Base-by-base conservation (phyloP, 2,113 vertebrate genomes). In the Poecile atricapillus region DNA sequence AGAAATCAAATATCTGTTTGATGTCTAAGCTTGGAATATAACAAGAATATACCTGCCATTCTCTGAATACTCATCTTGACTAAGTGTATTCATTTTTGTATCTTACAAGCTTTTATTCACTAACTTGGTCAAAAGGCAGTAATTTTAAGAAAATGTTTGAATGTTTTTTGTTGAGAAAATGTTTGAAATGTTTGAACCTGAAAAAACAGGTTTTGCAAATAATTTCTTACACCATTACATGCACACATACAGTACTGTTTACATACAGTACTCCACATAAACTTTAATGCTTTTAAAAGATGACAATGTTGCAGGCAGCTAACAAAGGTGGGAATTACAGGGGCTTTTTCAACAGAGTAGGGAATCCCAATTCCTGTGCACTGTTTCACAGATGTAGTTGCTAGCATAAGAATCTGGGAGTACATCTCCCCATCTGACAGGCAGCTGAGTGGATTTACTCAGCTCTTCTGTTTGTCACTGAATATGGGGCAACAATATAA, bases 381-480 rank as follows among this genome's bases (percentile, higher is more conserved):
- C 73, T 83, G 80, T 30, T 93, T 65, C 63, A 84, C 69, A 96
- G 83, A 85, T 80, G 74, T 55, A 56, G 58, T 22, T 91, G 56
- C 59, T 37, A 83, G 37, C 76, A 93, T 4, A 17, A 59, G 41
- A 47, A 59, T 75, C 50, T 94, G 22, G 8, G 77, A 68, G 14
- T n/a, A 55, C 63, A 81, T 62, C 37, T 71, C 92, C 52, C 75
- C 87, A 94, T 92, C 63, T 92, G 86, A 94, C 74, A 94, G 46
- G 50, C 83, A 95, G 80, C 82, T 96, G 89, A 87, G 75, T 52
- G 73, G 76, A 81, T 89, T 92, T 81, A 71, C 70, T 69, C 62
- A 71, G 82, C 70, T 87, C 63, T 89, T 87, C 75, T 56, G 44
- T 83, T 95, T 80, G 75, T 64, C 56, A n/a, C 56, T 73, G 3